Percentiles rank a stretch among this genome's conserved stretches.
Evolutionary conservation across 2,113 vertebrate species (phyloP).

Genomic region (Passerina amoena): DNA sequence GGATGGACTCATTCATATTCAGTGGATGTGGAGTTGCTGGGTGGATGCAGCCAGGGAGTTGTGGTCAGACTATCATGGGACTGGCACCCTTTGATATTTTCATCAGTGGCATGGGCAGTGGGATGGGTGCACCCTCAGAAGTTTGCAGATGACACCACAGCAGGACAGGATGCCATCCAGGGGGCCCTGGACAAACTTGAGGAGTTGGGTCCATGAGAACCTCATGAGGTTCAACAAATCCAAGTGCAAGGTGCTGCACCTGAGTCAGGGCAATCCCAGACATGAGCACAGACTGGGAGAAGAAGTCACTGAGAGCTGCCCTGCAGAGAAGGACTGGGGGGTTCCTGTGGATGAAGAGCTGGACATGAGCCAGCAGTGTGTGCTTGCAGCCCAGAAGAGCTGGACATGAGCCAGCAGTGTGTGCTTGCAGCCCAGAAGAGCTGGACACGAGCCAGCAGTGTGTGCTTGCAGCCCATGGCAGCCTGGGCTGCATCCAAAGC

Average conservation of each 20-base stretch:
- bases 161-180: not conserved
- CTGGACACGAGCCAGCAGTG: not conserved
- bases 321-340: not conserved
- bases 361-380: not conserved
- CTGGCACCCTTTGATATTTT: not conserved
- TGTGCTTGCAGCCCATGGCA: not conserved
- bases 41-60: not conserved
- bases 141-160: not conserved
- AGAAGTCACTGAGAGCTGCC: not conserved
- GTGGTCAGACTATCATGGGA: not conserved
- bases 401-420: not conserved
- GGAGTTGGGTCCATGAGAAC: not conserved
- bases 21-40: not conserved
- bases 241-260: not conserved
- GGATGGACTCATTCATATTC: not conserved
- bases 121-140: not conserved
- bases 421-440: not conserved
- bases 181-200: not conserved
- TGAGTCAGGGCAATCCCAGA: not conserved
- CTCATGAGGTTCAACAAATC: not conserved
- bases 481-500: not conserved
- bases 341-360: not conserved
- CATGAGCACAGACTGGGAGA: not conserved
- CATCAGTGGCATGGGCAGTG: not conserved
- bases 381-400: not conserved